Evolutionary conservation across 2,113 vertebrate species (phyloP).

Genomic region (Hippocampus mohnikei): DNA sequence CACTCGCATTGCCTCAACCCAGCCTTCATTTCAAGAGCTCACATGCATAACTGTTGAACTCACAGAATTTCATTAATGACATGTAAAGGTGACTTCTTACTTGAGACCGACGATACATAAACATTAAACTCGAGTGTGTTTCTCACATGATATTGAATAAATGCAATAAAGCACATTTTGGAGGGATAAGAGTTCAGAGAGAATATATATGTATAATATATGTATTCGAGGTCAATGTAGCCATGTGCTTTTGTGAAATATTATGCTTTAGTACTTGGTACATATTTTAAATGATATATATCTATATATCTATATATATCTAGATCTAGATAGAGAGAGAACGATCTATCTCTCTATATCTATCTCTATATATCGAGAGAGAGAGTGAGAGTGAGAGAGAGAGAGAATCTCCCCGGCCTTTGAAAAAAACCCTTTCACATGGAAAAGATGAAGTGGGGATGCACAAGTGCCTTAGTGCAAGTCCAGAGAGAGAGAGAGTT

Average conservation of each 20-base stretch:
- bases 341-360: too few species aligned
- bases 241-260: constrained; percentile 49
- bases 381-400: too few species aligned
- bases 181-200: not conserved
- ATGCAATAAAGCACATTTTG: constrained; percentile 28
- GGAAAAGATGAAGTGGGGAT: too few species aligned
- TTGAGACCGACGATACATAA: constrained; percentile 1
- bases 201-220: not conserved
- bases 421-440: too few species aligned
- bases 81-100: constrained; percentile 52
- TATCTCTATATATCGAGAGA: too few species aligned
- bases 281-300: constrained; percentile 5
- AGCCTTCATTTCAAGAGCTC: constrained; percentile 64
- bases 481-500: too few species aligned
- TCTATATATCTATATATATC: too few species aligned
- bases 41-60: constrained; percentile 64
- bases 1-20: constrained; percentile 13
- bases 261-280: constrained; percentile 41
- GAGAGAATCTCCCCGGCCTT: too few species aligned
- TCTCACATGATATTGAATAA: constrained; percentile 36
- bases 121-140: constrained; percentile 8
- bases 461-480: too few species aligned
- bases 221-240: constrained; percentile 18
- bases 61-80: constrained; percentile 67
- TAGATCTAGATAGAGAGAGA: too few species aligned